Evolutionary conservation across 2,797 vertebrate species (phyloP).

Genomic region (Salmo trutta): DNA sequence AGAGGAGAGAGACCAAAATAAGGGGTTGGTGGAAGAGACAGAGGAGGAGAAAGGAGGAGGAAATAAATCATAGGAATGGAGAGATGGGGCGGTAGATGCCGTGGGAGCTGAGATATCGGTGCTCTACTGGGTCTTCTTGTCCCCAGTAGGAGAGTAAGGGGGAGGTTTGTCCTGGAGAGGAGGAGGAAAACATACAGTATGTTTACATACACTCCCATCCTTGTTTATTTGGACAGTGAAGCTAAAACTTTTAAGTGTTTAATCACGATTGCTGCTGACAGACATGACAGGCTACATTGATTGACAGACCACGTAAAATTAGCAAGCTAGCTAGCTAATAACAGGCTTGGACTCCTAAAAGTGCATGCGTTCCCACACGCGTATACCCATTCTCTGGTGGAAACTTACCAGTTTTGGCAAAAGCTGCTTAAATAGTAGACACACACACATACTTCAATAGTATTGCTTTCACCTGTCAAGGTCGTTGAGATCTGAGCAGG

Average conservation of each 20-base stretch:
- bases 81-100: not conserved
- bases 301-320: too few species aligned
- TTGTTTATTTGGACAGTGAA: too few species aligned
- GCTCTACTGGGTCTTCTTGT: conserved; percentile 93
- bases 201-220: too few species aligned
- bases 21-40: not conserved
- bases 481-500: conserved; percentile 25
- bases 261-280: too few species aligned
- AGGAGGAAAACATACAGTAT: not conserved
- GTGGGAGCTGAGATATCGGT: conserved; percentile 21
- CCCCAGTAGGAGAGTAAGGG: conserved; percentile 91
- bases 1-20: too few species aligned
- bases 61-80: not conserved
- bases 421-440: conserved; percentile 17
- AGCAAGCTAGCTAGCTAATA: too few species aligned
- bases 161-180: conserved; percentile 88
- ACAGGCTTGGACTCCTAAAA: too few species aligned
- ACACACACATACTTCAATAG: conserved; percentile 1
- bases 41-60: not conserved
- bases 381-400: not conserved
- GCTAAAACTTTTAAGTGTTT: too few species aligned
- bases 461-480: conserved; percentile 35
- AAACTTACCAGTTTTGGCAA: not conserved
- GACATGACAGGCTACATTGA: too few species aligned
- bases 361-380: not conserved